A percentile compares a stretch with the other conserved stretches of the same genome.
These are phyloP conservation scores for Metalampra italica DNA, from an alignment of 2,888 invertebrate species.

Conservation along the genomic window DNA sequence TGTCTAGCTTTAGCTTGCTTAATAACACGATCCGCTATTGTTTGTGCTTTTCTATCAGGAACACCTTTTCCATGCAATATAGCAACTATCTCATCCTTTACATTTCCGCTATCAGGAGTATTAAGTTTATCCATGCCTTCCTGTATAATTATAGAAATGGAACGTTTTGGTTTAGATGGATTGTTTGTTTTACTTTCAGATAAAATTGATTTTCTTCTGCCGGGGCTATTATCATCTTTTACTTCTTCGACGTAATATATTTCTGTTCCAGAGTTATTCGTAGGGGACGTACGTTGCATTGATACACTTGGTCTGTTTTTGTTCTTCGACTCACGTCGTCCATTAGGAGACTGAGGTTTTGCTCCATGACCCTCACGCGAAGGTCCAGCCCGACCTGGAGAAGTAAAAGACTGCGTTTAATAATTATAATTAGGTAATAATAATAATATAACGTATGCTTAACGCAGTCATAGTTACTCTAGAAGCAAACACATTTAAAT, in stretches of 20 bases:
- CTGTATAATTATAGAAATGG: constrained; percentile 14
- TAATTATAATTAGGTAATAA: no score
- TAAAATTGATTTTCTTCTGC: neutral
- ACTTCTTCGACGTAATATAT: neutral
- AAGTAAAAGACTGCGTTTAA: no score
- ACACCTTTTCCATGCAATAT: constrained; percentile 19
- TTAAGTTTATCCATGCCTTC: constrained; percentile 13
- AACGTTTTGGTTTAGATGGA: constrained; percentile 9
- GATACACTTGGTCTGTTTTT: no score
- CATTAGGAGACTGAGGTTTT: no score
- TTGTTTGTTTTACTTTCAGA: neutral
- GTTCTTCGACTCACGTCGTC: no score
- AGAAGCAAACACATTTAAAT: no score
- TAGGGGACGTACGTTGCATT: no score
- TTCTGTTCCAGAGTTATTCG: neutral
- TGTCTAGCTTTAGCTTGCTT: neutral
- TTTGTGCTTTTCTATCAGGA: constrained; percentile 11
- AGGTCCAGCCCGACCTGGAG: no score
- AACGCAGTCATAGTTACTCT: no score
- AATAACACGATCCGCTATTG: neutral
- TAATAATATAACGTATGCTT: no score
- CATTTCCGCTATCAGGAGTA: constrained; percentile 2
- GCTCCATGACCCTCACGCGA: no score
- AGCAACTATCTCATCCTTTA: constrained; percentile 14
- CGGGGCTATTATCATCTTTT: neutral